Conservation (phyloP, 2,113 vertebrate species). For the Nerophis ophidion region DNA sequence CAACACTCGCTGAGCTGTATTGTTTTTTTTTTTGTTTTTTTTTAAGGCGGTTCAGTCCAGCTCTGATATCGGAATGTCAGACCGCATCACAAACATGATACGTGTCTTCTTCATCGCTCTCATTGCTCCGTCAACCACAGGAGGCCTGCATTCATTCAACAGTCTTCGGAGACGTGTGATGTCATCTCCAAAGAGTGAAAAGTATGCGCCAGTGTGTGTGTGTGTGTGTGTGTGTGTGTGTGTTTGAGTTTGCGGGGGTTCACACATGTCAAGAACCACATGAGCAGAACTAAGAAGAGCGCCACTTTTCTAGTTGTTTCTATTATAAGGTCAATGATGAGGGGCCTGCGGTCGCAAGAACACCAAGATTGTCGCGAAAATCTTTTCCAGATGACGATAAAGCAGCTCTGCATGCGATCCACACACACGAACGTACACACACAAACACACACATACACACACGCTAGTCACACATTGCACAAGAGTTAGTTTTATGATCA, state of each 20-base stretch:
- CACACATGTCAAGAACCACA: not conserved
- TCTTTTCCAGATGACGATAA: conserved; percentile 57
- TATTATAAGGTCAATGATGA: conserved; percentile 25
- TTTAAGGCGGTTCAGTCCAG: not conserved
- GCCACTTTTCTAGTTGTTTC: conserved; percentile 21
- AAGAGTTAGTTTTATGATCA: conserved; percentile 21
- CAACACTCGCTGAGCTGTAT: no score
- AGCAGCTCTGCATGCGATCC: conserved; percentile 46
- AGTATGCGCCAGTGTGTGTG: not conserved
- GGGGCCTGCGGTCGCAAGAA: conserved; percentile 29
- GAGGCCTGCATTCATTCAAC: conserved; percentile 1
- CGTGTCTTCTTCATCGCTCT: no score
- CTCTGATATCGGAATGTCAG: not conserved
- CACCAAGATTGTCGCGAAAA: conserved; percentile 50
- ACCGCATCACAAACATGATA: no score
- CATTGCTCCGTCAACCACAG: conserved; percentile 7
- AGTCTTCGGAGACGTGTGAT: conserved; percentile 10
- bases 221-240: not conserved
- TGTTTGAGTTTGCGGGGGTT: not conserved
- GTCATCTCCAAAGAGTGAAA: conserved; percentile 11
- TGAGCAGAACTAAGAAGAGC: conserved; percentile 6
- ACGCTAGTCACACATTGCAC: conserved; percentile 18
- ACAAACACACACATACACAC: conserved; percentile 1
- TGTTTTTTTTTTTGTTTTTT: not conserved
- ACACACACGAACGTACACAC: conserved; percentile 12